phyloP scores from a whole-genome alignment of 2,888 invertebrate species.

The Tiliacea citrago region DNA sequence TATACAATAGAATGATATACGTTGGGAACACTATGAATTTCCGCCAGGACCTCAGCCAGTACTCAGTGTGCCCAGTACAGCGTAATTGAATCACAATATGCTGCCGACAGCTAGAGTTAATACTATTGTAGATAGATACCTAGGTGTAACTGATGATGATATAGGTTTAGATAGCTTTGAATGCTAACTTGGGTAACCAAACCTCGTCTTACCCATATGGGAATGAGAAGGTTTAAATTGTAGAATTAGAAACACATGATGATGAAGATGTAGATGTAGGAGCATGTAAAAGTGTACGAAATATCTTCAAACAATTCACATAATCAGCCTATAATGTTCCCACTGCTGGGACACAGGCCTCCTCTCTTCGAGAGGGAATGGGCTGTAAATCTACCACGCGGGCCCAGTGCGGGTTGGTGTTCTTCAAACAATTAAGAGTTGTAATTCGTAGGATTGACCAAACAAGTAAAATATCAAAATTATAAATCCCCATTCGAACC shows the following conservation, averaged over 20 bases:
- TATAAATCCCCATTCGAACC: neutral
- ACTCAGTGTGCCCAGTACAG: conserved; percentile 65
- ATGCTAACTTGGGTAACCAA: neutral
- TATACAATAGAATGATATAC: conserved; percentile 33
- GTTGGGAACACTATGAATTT: conserved; percentile 55
- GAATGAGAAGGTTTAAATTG: neutral
- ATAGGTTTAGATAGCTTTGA: conserved; percentile 35
- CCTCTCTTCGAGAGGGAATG: no score
- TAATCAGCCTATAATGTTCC: no score
- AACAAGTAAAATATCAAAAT: conserved; percentile 1
- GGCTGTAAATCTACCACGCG: no score
- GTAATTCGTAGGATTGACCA: neutral
- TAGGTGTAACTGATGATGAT: conserved; percentile 41
- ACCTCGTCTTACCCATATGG: no score
- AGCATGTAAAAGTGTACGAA: neutral
- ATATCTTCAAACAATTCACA: neutral
- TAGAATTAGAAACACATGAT: neutral
- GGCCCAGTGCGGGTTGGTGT: no score
- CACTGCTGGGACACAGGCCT: no score
- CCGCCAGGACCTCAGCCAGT: conserved; percentile 58
- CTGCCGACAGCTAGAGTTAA: conserved; percentile 65
- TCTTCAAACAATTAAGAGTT: neutral
- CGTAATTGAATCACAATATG: conserved; percentile 79
- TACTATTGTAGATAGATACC: conserved; percentile 64
- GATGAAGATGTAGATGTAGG: no score